Evolutionary conservation across 2,113 vertebrate species (phyloP).

Genomic region (Telmatochromis bifrenatus): DNA sequence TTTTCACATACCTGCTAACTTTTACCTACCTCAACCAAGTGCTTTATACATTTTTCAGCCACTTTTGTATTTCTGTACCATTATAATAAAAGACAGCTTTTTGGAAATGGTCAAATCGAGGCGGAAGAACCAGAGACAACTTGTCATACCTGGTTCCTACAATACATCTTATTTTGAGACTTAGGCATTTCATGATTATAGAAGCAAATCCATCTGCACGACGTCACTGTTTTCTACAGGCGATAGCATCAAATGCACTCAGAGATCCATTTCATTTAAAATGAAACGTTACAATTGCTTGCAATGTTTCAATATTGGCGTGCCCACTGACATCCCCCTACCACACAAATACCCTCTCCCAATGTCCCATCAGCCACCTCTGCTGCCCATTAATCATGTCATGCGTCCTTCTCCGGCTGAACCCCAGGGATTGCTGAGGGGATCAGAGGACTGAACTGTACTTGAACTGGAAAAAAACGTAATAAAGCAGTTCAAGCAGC

Average conservation of each 20-base stretch:
- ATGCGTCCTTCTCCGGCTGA: conserved; percentile 5
- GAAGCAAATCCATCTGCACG: background rate
- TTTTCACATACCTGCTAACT: background rate
- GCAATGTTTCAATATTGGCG: background rate
- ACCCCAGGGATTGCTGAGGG: conserved; percentile 16
- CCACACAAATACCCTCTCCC: background rate
- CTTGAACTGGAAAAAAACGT: conserved; percentile 48
- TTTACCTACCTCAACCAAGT: background rate
- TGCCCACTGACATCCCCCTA: background rate
- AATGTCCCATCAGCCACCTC: conserved; percentile 13
- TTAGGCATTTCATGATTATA: background rate
- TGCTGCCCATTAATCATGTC: conserved; percentile 29
- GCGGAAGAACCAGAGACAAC: background rate
- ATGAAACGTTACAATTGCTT: background rate
- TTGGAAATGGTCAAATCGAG: background rate
- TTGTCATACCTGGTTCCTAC: background rate
- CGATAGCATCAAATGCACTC: background rate
- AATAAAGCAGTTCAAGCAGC: background rate
- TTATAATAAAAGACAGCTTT: background rate
- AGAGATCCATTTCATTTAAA: background rate
- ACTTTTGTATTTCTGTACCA: background rate
- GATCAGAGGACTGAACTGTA: conserved; percentile 54
- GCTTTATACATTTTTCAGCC: background rate
- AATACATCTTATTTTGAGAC: background rate
- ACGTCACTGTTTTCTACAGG: background rate